Evolutionary conservation across 2,797 vertebrate species (phyloP).

Genomic region (Mormyrus hasselquistii): DNA sequence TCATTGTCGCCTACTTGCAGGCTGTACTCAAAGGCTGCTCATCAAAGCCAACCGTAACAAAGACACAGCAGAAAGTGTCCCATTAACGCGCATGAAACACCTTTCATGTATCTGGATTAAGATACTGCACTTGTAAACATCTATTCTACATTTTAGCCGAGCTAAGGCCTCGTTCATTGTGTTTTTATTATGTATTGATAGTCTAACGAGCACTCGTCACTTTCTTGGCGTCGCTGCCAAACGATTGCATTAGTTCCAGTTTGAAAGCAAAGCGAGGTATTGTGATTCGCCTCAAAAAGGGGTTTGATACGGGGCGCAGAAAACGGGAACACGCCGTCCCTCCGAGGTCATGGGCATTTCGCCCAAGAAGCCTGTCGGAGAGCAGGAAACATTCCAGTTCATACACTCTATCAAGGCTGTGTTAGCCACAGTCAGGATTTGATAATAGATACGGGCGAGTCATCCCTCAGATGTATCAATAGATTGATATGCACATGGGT

Average conservation of each 20-base stretch:
- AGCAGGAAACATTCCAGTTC: constrained; percentile 54
- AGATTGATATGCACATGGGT: constrained; percentile 59
- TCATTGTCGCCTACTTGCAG: not conserved
- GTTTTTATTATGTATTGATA: not conserved
- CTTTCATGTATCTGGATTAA: not conserved
- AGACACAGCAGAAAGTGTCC: not conserved
- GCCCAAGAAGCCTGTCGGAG: constrained; percentile 61
- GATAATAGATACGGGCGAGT: constrained; percentile 35
- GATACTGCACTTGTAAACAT: constrained; percentile 2
- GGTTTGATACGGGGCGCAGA: not conserved
- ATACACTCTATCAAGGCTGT: constrained; percentile 42
- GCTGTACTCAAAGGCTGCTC: not conserved
- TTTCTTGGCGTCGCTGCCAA: not conserved
- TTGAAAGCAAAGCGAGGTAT: constrained; percentile 15
- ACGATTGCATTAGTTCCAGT: not conserved
- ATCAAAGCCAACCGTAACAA: not conserved
- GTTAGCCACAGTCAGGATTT: constrained; percentile 38
- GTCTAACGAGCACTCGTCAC: not conserved
- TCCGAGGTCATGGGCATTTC: constrained; percentile 66
- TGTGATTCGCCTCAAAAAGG: constrained; percentile 13
- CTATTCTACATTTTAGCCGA: not conserved
- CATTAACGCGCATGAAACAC: not conserved
- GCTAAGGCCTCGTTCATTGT: constrained; percentile 1
- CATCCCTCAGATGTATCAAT: constrained; percentile 58
- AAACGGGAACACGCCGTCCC: constrained; percentile 51